Conservation (phyloP, 1,140 invertebrate genomes). For the Rhynchophorus ferrugineus region DNA sequence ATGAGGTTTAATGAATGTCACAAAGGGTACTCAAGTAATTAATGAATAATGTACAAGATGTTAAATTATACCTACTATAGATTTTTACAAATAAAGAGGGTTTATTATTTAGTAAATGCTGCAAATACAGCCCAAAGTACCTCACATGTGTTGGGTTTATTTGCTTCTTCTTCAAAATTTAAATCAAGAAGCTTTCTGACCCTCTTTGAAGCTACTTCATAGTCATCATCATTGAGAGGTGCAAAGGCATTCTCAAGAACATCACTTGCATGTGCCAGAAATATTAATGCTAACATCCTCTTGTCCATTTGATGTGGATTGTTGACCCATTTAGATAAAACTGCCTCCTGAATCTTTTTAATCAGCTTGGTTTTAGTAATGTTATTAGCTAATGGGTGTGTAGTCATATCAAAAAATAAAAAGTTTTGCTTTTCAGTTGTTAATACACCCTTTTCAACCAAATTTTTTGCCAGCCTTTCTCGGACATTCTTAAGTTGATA, state of each 20-base stretch:
- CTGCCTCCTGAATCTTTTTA: conserved; percentile 98
- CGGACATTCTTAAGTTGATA: conserved; percentile 99
- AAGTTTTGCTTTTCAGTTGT: conserved; percentile 99
- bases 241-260: conserved; percentile 99
- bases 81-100: background rate
- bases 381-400: conserved; percentile 95
- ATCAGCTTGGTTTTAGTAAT: conserved; percentile 93
- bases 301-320: conserved; percentile 97
- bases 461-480: conserved; percentile 97
- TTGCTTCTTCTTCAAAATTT: conserved; percentile 90
- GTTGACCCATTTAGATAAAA: conserved; percentile 93
- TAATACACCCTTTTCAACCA: conserved; percentile 99
- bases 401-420: conserved; percentile 99
- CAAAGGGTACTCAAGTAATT: background rate
- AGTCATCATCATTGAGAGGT: conserved; percentile 95
- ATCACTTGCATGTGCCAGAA: conserved; percentile 95
- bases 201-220: conserved; percentile 95
- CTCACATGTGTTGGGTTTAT: conserved; percentile 81
- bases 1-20: background rate
- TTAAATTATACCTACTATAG: background rate
- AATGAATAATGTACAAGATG: conserved; percentile 12
- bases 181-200: conserved; percentile 92
- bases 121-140: conserved; percentile 98
- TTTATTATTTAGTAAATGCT: conserved; percentile 90
- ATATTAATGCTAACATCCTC: conserved; percentile 83